Conservation (phyloP, 2,888 invertebrate species). For the Sesamia inferens region DNA sequence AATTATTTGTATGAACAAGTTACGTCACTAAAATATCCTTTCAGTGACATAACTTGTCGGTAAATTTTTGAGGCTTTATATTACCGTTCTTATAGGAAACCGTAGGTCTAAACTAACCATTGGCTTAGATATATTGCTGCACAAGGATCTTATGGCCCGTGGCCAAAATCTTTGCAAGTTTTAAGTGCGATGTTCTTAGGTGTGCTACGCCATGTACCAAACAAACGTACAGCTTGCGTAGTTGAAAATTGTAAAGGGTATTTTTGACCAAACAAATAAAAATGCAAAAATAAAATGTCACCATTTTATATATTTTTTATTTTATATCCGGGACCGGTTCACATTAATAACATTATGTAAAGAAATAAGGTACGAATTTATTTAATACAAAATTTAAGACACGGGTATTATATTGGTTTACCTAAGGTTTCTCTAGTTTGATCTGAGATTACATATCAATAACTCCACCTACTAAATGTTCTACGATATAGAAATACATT, state of each 20-base stretch:
- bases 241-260: neutral
- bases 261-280: slow-evolving; percentile 51
- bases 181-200: neutral
- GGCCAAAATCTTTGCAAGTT: neutral
- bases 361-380: slow-evolving; percentile 83
- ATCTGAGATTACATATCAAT: slow-evolving; percentile 78
- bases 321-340: slow-evolving; percentile 84
- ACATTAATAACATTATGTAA: slow-evolving; percentile 85
- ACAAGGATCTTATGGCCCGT: too few species aligned
- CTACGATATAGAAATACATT: slow-evolving; percentile 46
- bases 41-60: too few species aligned
- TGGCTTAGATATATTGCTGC: too few species aligned
- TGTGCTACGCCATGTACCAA: neutral
- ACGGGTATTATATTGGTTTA: slow-evolving; percentile 73
- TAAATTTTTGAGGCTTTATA: too few species aligned
- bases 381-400: slow-evolving; percentile 83
- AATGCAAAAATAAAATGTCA: slow-evolving; percentile 66
- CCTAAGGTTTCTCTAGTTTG: slow-evolving; percentile 68
- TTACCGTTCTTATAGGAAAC: too few species aligned
- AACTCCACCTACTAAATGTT: slow-evolving; percentile 58
- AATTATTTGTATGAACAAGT: too few species aligned
- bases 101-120: too few species aligned
- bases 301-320: slow-evolving; percentile 78
- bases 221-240: neutral
- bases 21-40: too few species aligned